These are phyloP conservation scores for Paraescarpia echinospica DNA, from an alignment of 1,140 invertebrate species.

Conservation along the genomic window DNA sequence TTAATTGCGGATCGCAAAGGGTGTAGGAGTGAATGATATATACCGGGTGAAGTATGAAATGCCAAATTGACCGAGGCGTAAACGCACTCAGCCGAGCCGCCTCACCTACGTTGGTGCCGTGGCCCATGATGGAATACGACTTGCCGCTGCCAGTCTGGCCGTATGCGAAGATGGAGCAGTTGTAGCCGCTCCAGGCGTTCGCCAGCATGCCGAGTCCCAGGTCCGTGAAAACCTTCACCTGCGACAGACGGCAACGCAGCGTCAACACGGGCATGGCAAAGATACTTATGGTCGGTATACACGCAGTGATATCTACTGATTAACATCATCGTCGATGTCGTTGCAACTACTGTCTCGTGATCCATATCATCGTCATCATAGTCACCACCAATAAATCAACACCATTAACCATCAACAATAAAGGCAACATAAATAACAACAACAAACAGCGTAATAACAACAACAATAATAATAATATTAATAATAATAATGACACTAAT, in stretches of 20 bases:
- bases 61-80: background rate
- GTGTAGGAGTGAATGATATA: background rate
- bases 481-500: too few relatives aligned
- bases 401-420: too few relatives aligned
- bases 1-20: background rate
- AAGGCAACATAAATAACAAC: too few relatives aligned
- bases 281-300: background rate
- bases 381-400: too few relatives aligned
- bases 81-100: background rate
- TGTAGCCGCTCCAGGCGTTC: conserved; percentile 69
- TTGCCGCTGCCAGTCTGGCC: conserved; percentile 69
- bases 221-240: conserved; percentile 61
- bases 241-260: background rate
- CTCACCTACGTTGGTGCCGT: conserved; percentile 66
- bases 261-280: background rate
- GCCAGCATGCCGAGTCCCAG: conserved; percentile 63
- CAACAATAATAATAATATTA: too few relatives aligned
- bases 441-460: too few relatives aligned
- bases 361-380: too few relatives aligned
- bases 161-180: conserved; percentile 68
- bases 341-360: too few relatives aligned
- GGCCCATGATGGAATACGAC: conserved; percentile 70
- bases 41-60: background rate
- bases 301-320: background rate
- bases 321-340: too few relatives aligned